Conservation (phyloP, 2,113 vertebrate species). For the Pelodiscus sinensis region DNA sequence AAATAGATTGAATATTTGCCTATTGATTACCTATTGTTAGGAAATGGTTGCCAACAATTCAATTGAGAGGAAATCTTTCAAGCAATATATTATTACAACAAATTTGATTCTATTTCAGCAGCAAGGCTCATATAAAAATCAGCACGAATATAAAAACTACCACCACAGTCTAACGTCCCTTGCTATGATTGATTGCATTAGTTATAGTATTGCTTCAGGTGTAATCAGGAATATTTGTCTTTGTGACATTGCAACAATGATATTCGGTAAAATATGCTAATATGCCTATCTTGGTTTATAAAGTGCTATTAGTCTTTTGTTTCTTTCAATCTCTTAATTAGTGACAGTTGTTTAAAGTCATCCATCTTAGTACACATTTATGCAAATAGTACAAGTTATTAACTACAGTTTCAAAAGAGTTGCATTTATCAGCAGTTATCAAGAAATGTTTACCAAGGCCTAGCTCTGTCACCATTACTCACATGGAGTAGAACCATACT, state of each 20-base stretch:
- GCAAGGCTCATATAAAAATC: slow-evolving; percentile 64
- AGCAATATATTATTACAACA: slow-evolving; percentile 34
- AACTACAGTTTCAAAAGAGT: slow-evolving; percentile 43
- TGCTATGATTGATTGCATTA: slow-evolving; percentile 74
- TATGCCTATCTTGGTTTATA: slow-evolving; percentile 64
- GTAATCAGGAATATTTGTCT: slow-evolving; percentile 79
- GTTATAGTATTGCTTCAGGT: slow-evolving; percentile 72
- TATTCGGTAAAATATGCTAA: slow-evolving; percentile 74
- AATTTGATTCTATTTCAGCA: slow-evolving; percentile 59
- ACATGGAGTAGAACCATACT: not conserved
- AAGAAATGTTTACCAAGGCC: slow-evolving; percentile 42
- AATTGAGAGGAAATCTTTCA: slow-evolving; percentile 30
- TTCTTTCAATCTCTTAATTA: slow-evolving; percentile 77
- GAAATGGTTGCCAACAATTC: slow-evolving; percentile 33
- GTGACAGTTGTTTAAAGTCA: slow-evolving; percentile 70
- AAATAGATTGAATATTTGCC: not conserved
- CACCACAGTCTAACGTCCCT: slow-evolving; percentile 15
- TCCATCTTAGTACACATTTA: slow-evolving; percentile 73
- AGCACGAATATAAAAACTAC: slow-evolving; percentile 44
- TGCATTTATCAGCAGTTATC: slow-evolving; percentile 50
- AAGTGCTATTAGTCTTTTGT: slow-evolving; percentile 73
- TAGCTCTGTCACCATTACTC: not conserved
- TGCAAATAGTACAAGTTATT: slow-evolving; percentile 75
- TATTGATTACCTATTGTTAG: slow-evolving; percentile 49
- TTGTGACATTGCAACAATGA: slow-evolving; percentile 67